phyloP scores from a whole-genome alignment of 2,113 vertebrate species.

The Nannobrachium achirus region DNA sequence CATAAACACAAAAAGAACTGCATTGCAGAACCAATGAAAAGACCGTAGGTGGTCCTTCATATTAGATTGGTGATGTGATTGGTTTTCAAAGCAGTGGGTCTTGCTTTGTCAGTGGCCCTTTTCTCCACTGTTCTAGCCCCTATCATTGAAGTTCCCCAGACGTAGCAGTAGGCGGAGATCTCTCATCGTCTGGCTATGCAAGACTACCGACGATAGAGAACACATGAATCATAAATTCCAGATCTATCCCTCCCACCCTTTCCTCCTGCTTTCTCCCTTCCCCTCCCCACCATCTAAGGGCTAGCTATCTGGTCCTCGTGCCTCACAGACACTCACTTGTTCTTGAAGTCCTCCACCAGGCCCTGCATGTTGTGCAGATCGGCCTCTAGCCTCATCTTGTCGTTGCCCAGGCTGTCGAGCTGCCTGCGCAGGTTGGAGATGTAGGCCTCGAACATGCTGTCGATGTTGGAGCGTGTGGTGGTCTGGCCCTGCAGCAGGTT shows the following conservation, averaged over 20 bases:
- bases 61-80: too few relatives aligned
- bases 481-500: constrained; percentile 91
- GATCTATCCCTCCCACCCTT: neutral
- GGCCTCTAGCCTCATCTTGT: constrained; percentile 90
- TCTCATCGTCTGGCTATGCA: too few relatives aligned
- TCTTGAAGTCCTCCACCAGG: constrained; percentile 94
- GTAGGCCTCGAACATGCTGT: constrained; percentile 89
- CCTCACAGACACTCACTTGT: constrained; percentile 83
- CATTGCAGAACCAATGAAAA: too few relatives aligned
- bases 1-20: too few relatives aligned
- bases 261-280: neutral
- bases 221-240: neutral
- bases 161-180: too few relatives aligned
- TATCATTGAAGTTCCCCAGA: too few relatives aligned
- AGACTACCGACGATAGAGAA: too few relatives aligned
- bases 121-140: too few relatives aligned
- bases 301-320: too few relatives aligned
- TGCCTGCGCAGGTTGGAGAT: constrained; percentile 87
- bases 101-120: too few relatives aligned
- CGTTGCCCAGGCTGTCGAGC: constrained; percentile 84
- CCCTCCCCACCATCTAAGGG: neutral
- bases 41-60: too few relatives aligned
- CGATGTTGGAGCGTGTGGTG: constrained; percentile 81
- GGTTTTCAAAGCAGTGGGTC: too few relatives aligned
- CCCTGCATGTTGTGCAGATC: constrained; percentile 93